Evolutionary conservation across 1,140 invertebrate species (phyloP).

Genomic region (Parasteatoda tepidariorum): DNA sequence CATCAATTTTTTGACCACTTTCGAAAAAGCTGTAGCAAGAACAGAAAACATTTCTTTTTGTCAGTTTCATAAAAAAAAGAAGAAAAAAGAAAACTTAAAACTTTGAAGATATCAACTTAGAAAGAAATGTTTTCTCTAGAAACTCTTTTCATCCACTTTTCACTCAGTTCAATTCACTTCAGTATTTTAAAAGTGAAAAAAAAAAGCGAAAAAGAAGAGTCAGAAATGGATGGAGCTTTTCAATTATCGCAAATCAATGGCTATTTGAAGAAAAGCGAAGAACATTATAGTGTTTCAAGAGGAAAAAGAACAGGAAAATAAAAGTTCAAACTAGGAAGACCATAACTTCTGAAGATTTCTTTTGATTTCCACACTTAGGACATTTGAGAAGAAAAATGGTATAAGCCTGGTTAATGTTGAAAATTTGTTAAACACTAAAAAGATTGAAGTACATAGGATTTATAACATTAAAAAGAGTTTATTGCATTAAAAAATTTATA

Average conservation of each 20-base stretch:
- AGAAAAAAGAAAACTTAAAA: too few species aligned
- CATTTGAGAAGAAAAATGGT: neutral
- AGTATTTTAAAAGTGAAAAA: neutral
- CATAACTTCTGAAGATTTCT: constrained; percentile 12
- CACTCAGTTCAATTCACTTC: neutral
- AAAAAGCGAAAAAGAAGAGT: neutral
- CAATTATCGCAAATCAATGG: constrained; percentile 56
- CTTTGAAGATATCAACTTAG: neutral
- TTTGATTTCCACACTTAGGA: neutral
- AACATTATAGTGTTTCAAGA: neutral
- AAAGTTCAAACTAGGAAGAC: neutral
- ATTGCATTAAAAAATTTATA: too few species aligned
- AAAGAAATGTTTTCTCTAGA: neutral
- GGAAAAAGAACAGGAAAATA: neutral
- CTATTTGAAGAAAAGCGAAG: neutral
- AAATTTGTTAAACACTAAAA: neutral
- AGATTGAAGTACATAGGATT: neutral
- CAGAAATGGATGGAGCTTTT: constrained; percentile 27
- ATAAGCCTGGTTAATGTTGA: neutral
- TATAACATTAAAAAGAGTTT: neutral
- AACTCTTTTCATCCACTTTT: neutral
- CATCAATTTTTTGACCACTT: too few species aligned
- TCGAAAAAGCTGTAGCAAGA: too few species aligned
- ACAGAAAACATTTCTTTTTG: too few species aligned
- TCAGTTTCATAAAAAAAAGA: too few species aligned